A percentile compares a stretch with the other conserved stretches of the same genome.
These are phyloP conservation scores for Crossocerus cetratus DNA, from an alignment of 2,888 invertebrate genomes.

Conservation along the genomic window DNA sequence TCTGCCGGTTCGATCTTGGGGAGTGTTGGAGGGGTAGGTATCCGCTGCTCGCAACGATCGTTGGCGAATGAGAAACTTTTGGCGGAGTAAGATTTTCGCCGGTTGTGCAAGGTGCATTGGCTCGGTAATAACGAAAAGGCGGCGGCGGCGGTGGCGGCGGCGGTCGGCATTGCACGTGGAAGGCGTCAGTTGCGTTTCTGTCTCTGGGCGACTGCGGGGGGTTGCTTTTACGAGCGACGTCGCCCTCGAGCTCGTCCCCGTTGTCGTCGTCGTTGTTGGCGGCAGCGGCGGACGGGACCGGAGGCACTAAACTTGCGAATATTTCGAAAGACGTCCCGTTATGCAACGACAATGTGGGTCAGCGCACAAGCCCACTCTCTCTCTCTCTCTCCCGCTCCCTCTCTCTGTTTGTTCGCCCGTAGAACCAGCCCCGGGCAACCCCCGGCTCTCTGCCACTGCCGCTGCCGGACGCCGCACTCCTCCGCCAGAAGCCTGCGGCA, in stretches of 20 bases:
- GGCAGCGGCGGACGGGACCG: conserved; percentile 50
- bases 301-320: conserved; percentile 64
- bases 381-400: too few relatives aligned
- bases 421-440: conserved; percentile 44
- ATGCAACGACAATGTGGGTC: conserved; percentile 71
- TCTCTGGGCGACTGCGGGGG: conserved; percentile 49
- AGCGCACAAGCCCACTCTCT: conserved; percentile 51
- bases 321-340: conserved; percentile 67
- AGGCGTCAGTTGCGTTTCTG: conserved; percentile 44
- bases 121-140: background rate
- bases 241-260: background rate
- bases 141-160: background rate
- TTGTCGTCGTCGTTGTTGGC: conserved; percentile 43
- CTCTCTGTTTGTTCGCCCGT: conserved; percentile 35
- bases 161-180: conserved; percentile 17
- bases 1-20: too few relatives aligned
- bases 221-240: conserved; percentile 56
- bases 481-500: conserved; percentile 30
- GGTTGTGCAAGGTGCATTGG: background rate
- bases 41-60: too few relatives aligned
- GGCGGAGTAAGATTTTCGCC: too few relatives aligned
- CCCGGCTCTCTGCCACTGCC: too few relatives aligned
- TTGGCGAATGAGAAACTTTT: too few relatives aligned
- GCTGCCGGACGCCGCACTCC: too few relatives aligned
- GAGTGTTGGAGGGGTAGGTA: too few relatives aligned